Conservation (phyloP, 1,140 invertebrate genomes). For the Triops longicaudatus region DNA sequence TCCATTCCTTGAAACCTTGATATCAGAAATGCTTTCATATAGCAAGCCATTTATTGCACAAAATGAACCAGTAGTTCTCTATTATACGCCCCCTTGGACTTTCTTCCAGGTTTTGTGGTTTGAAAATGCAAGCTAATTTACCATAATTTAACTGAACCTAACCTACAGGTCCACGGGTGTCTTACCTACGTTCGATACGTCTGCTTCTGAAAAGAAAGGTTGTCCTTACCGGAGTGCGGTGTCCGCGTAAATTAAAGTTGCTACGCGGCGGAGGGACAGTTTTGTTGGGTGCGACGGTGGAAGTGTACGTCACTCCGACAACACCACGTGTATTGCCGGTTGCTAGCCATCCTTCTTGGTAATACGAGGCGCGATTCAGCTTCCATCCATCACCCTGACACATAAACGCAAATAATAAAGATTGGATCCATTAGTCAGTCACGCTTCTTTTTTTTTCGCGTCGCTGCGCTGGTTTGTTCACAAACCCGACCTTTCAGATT, state of each 20-base stretch:
- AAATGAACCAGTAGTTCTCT: no score
- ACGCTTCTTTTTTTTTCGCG: not conserved
- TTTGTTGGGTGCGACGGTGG: slow-evolving; percentile 52
- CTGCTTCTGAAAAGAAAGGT: no score
- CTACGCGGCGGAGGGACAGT: slow-evolving; percentile 62
- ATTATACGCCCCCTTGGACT: no score
- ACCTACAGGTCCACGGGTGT: no score
- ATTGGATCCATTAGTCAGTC: not conserved
- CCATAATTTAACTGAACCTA: no score
- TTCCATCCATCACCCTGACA: slow-evolving; percentile 84
- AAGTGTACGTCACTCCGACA: slow-evolving; percentile 92
- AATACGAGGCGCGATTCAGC: slow-evolving; percentile 88
- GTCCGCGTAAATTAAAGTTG: slow-evolving; percentile 95
- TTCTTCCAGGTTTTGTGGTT: no score
- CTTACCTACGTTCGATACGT: no score
- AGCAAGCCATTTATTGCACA: no score
- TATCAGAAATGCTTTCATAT: no score
- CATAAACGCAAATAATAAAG: slow-evolving; percentile 29
- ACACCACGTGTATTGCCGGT: slow-evolving; percentile 89
- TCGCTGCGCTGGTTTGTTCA: not conserved
- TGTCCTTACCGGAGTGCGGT: slow-evolving; percentile 85
- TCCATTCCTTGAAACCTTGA: no score
- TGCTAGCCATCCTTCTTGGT: slow-evolving; percentile 96
- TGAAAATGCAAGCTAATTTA: no score
- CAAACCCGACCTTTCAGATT: not conserved